Conservation (phyloP, 2,888 invertebrate species). For the Chrysolina haemoptera region DNA sequence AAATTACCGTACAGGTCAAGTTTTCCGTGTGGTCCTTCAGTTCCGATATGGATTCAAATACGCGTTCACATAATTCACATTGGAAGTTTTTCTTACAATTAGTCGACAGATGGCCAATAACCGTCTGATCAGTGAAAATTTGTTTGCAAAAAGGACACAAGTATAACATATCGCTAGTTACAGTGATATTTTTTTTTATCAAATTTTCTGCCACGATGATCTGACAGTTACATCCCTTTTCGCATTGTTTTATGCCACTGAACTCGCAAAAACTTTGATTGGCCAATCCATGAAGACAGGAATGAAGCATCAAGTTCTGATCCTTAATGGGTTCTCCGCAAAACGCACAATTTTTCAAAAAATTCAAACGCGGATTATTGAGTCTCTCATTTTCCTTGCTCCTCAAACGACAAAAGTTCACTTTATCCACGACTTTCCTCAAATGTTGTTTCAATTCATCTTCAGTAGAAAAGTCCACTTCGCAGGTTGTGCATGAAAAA, state of each 20-base stretch:
- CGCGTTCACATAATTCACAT: not conserved
- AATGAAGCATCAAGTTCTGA: not conserved
- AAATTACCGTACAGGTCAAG: constrained; percentile 2
- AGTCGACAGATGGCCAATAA: not conserved
- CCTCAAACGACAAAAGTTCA: not conserved
- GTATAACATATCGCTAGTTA: not conserved
- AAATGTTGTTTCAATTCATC: constrained; percentile 4
- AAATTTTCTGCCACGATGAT: not conserved
- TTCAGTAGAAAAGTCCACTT: not conserved
- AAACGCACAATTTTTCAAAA: constrained; percentile 1
- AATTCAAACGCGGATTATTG: not conserved
- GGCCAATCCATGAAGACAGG: constrained; percentile 5
- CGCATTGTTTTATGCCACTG: not conserved
- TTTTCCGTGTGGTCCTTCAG: not conserved
- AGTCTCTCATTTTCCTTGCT: not conserved
- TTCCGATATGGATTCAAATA: not conserved
- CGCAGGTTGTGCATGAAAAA: not conserved
- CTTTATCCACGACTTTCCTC: not conserved
- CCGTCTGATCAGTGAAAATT: not conserved
- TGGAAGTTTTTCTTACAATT: not conserved
- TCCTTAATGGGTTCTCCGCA: not conserved
- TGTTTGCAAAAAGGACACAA: not conserved
- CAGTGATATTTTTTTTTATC: not conserved
- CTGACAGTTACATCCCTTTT: not conserved
- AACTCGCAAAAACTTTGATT: not conserved